Conservation (phyloP, 2,113 vertebrate genomes). For the Spheniscus mendiculus region DNA sequence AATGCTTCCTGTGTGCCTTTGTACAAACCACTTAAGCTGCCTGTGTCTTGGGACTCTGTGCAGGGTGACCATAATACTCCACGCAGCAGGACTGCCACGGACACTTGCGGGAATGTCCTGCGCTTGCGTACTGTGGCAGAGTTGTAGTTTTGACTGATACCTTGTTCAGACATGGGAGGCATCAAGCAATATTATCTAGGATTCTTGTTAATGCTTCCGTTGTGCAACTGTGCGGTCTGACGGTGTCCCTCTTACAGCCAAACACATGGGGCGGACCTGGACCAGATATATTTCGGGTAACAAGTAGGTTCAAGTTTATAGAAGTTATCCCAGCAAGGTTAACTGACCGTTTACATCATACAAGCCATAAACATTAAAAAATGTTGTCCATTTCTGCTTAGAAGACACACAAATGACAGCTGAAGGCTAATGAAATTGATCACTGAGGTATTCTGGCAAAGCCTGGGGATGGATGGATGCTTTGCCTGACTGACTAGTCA, state of each 20-base stretch:
- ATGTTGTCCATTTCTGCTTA: neutral
- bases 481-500: neutral
- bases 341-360: neutral
- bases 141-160: neutral
- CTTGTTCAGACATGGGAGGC: neutral
- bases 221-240: neutral
- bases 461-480: neutral
- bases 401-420: neutral
- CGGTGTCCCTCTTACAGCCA: neutral
- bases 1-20: neutral
- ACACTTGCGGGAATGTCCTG: neutral
- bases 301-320: neutral
- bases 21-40: neutral
- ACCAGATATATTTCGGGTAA: neutral
- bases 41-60: neutral
- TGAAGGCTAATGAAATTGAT: neutral
- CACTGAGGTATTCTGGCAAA: neutral
- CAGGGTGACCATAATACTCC: neutral
- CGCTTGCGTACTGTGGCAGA: neutral
- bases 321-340: neutral
- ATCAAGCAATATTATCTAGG: neutral
- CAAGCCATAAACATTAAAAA: neutral
- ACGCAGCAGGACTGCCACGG: fast-evolving
- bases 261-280: neutral
- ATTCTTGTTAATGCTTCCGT: neutral